These are phyloP conservation scores for Cynopterus sphinx DNA, from an alignment of 2,797 vertebrate species.

Conservation along the genomic window DNA sequence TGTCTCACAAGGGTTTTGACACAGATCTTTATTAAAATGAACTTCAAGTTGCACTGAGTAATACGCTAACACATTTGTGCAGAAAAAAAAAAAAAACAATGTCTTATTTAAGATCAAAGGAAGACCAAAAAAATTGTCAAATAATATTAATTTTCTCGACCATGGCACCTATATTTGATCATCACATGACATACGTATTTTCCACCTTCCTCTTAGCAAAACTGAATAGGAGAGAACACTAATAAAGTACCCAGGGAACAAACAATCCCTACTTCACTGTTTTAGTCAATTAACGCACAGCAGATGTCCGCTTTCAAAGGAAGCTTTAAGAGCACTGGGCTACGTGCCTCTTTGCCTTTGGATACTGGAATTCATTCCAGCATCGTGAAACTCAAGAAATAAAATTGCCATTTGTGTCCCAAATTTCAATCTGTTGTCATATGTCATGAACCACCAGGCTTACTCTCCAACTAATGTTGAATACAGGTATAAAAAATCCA, in stretches of 20 bases:
- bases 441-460: background rate
- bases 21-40: background rate
- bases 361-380: constrained; percentile 36
- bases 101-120: background rate
- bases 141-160: background rate
- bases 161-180: background rate
- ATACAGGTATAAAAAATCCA: background rate
- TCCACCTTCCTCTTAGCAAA: background rate
- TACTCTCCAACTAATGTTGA: background rate
- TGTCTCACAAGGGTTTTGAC: background rate
- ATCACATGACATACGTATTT: background rate
- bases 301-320: constrained; percentile 63
- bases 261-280: background rate
- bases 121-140: background rate
- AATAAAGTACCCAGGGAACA: background rate
- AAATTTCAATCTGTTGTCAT: constrained; percentile 11
- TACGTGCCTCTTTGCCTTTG: constrained; percentile 49
- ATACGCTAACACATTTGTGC: background rate
- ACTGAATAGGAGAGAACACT: background rate
- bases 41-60: background rate
- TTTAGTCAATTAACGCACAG: constrained; percentile 41
- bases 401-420: background rate
- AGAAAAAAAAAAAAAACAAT: background rate
- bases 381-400: constrained; percentile 9
- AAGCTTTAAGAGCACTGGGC: constrained; percentile 15